A percentile compares a stretch with the other conserved stretches of the same genome.
These are phyloP conservation scores for Dolichomitus sp. DNA, from an alignment of 2,888 invertebrate species.

Conservation along the genomic window DNA sequence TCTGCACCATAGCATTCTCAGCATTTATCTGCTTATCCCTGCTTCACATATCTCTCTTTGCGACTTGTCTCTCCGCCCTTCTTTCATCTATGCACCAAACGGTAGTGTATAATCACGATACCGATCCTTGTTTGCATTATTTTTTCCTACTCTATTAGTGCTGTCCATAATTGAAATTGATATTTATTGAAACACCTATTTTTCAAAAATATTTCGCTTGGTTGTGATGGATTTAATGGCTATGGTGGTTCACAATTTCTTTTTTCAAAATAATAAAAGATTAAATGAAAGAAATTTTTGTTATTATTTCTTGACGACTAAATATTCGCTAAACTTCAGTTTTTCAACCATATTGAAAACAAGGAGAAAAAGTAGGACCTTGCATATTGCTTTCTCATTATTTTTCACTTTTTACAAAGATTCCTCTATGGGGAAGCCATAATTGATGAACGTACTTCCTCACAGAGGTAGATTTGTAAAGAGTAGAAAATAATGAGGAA, in stretches of 20 bases:
- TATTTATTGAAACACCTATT: neutral
- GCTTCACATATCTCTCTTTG: conserved; percentile 6
- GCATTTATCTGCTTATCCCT: conserved; percentile 14
- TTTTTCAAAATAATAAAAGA: too few species aligned
- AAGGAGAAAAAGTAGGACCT: too few species aligned
- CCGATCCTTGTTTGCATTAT: neutral
- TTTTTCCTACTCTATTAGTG: neutral
- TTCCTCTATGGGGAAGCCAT: too few species aligned
- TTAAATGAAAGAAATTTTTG: too few species aligned
- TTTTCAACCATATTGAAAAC: too few species aligned
- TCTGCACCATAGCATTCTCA: conserved; percentile 2
- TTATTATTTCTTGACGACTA: too few species aligned
- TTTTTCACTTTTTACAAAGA: too few species aligned
- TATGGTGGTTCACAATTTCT: neutral
- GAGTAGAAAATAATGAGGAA: too few species aligned
- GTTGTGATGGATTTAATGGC: neutral
- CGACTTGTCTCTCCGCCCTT: neutral
- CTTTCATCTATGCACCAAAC: neutral
- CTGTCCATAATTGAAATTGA: neutral
- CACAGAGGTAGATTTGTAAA: too few species aligned
- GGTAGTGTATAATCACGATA: neutral
- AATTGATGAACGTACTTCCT: too few species aligned
- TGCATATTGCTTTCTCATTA: too few species aligned
- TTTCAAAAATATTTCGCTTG: neutral
- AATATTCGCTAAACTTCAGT: too few species aligned